Conservation (phyloP, 64 coral and sea anemone species). For the Orbicella faveolata region DNA sequence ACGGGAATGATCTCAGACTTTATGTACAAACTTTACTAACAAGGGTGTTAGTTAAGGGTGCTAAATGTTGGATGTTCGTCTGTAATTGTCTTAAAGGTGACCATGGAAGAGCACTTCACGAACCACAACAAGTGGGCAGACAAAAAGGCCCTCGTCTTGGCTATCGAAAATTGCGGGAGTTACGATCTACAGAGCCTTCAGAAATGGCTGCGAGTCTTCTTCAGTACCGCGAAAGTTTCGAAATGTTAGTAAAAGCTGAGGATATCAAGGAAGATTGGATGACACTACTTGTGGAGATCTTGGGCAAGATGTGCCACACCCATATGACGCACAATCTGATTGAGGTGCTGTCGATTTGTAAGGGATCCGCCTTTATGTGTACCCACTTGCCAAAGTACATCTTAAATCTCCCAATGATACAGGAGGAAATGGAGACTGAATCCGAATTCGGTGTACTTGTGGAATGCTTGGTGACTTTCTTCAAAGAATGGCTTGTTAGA, state of each 20-base stretch:
- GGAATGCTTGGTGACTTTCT: slow-evolving; percentile 58
- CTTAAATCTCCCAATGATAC: slow-evolving; percentile 59
- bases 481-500: slow-evolving; percentile 67
- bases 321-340: slow-evolving; percentile 64
- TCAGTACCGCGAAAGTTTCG: slow-evolving; percentile 56
- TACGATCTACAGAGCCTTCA: slow-evolving; percentile 36
- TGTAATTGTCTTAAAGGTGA: slow-evolving; percentile 7
- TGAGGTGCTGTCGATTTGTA: slow-evolving; percentile 61
- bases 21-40: too few relatives aligned
- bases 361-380: slow-evolving; percentile 42
- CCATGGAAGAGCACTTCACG: background rate
- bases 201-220: slow-evolving; percentile 53
- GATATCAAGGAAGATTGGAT: slow-evolving; percentile 75
- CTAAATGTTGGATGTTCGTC: too few relatives aligned
- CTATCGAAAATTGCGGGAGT: slow-evolving; percentile 44
- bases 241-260: slow-evolving; percentile 58
- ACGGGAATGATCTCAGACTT: too few relatives aligned
- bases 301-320: slow-evolving; percentile 64
- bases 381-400: slow-evolving; percentile 71
- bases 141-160: slow-evolving; percentile 63
- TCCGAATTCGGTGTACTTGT: slow-evolving; percentile 24
- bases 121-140: background rate
- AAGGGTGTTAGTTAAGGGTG: too few relatives aligned
- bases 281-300: slow-evolving; percentile 31
- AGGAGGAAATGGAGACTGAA: slow-evolving; percentile 51